Conservation (phyloP, 2,888 invertebrate species). For the Sphaerophoria rueppellii region DNA sequence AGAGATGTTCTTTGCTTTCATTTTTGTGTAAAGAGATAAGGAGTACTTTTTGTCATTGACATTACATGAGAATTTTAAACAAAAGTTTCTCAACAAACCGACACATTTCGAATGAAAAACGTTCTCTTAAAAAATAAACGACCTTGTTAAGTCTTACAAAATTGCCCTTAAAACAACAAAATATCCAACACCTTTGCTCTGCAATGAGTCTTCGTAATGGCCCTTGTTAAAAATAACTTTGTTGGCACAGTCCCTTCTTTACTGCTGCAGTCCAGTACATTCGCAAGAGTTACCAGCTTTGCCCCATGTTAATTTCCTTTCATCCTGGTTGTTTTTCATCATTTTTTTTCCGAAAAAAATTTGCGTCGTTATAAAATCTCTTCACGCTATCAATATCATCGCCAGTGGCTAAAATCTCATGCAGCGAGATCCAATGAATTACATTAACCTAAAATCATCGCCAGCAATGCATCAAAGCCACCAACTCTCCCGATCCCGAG, state of each 20-base stretch:
- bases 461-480: slow-evolving; percentile 62
- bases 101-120: too few relatives aligned
- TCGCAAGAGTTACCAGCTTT: not conserved
- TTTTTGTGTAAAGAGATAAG: too few relatives aligned
- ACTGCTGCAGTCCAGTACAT: not conserved
- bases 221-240: not conserved
- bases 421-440: slow-evolving; percentile 69
- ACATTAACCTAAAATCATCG: slow-evolving; percentile 73
- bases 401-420: slow-evolving; percentile 68
- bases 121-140: not conserved
- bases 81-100: too few relatives aligned
- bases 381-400: slow-evolving; percentile 67
- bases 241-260: not conserved
- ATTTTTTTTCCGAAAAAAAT: slow-evolving; percentile 9
- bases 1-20: too few relatives aligned
- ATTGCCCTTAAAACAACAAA: not conserved
- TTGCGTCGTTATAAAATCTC: slow-evolving; percentile 60
- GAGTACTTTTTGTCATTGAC: too few relatives aligned
- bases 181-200: slow-evolving; percentile 5
- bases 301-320: slow-evolving; percentile 9
- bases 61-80: too few relatives aligned
- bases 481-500: slow-evolving; percentile 15
- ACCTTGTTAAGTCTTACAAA: slow-evolving; percentile 7
- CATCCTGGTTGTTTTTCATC: not conserved
- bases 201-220: not conserved